A percentile compares a stretch with the other conserved stretches of the same genome.
Conservation (phyloP, 2,888 invertebrate genomes). For the Entomobrya multifasciata region DNA sequence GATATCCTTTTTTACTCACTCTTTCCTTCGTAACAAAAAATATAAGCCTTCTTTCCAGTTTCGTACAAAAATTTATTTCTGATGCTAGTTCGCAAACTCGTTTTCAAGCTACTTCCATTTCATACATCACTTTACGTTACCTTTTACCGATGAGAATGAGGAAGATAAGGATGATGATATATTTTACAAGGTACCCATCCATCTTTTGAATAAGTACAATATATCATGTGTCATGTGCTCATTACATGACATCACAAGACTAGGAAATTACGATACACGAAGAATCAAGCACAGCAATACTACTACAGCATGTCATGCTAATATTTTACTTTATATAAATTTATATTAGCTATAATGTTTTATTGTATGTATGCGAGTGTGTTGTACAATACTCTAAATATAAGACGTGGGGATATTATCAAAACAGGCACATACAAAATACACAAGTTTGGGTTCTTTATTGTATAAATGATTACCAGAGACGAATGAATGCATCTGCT, state of each 20-base stretch:
- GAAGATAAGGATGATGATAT: conserved; percentile 20
- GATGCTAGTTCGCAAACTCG: not conserved
- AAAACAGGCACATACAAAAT: not conserved
- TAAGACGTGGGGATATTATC: not conserved
- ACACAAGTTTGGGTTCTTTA: conserved; percentile 32
- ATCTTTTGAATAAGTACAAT: conserved; percentile 17
- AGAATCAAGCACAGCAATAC: not conserved
- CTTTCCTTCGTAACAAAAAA: not conserved
- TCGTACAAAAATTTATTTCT: not conserved
- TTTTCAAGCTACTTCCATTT: conserved; percentile 16
- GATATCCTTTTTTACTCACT: conserved; percentile 1
- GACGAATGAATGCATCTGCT: conserved; percentile 21
- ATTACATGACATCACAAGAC: conserved; percentile 45
- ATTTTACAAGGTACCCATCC: conserved; percentile 13
- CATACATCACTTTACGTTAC: conserved; percentile 35
- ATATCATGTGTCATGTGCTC: conserved; percentile 63
- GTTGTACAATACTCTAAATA: not conserved
- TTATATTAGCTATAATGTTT: conserved; percentile 8
- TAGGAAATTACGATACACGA: not conserved
- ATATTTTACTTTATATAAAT: conserved; percentile 3
- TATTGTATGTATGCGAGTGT: not conserved
- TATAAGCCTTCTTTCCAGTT: conserved; percentile 6
- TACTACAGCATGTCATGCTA: not conserved
- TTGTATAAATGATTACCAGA: conserved; percentile 42
- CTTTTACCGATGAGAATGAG: conserved; percentile 4